Conservation (phyloP, 2,113 vertebrate species). For the Platysteira castanea region DNA sequence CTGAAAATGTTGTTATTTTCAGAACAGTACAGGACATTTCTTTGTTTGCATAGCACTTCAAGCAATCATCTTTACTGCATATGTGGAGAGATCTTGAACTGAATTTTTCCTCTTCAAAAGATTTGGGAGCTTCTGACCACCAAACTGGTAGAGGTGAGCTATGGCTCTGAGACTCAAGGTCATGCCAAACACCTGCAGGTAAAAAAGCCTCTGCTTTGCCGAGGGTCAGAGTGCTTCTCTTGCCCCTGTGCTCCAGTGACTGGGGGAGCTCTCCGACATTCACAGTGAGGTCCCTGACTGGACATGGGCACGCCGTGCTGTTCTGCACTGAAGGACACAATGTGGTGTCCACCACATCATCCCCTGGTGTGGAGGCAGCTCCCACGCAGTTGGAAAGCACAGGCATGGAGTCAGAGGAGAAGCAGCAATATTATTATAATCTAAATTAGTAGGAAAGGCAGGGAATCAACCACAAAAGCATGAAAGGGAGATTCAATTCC, state of each 20-base stretch:
- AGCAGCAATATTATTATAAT: not conserved
- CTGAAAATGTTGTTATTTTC: not conserved
- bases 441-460: not conserved
- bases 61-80: not conserved
- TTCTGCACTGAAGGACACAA: not conserved
- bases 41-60: not conserved
- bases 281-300: too few relatives aligned
- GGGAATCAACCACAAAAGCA: not conserved
- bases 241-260: not conserved
- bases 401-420: not conserved
- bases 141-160: not conserved
- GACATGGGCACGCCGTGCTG: accelerated
- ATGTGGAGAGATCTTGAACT: not conserved
- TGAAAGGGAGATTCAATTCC: not conserved
- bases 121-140: not conserved
- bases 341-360: accelerated
- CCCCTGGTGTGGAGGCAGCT: not conserved
- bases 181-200: not conserved
- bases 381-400: accelerated
- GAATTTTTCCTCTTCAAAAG: not conserved
- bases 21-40: not conserved
- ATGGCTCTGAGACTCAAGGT: not conserved
- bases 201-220: not conserved
- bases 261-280: not conserved
- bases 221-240: not conserved